A percentile compares a stretch with the other conserved stretches of the same genome.
Conservation (phyloP, 2,888 invertebrate genomes). For the Temnothorax rugatulus region DNA sequence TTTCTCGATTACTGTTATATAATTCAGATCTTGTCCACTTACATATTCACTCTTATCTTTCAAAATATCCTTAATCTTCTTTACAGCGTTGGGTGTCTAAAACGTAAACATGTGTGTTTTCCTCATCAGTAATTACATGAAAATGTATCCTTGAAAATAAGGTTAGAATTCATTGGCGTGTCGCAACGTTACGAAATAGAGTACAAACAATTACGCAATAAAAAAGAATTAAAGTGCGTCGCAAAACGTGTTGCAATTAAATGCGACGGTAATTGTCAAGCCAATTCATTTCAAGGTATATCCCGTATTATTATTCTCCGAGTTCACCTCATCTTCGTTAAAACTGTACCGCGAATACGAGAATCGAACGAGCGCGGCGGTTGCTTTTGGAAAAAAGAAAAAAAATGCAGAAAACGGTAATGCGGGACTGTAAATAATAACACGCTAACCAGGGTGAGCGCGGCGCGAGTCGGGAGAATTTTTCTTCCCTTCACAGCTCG, state of each 20-base stretch:
- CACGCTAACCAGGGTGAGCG: constrained; percentile 90
- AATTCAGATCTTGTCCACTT: constrained; percentile 82
- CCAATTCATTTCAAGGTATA: background rate
- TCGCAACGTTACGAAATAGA: constrained; percentile 26
- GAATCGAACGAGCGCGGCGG: background rate
- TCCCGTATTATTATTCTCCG: background rate
- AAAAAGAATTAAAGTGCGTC: background rate
- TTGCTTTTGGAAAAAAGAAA: background rate
- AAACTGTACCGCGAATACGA: background rate
- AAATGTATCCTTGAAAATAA: constrained; percentile 12
- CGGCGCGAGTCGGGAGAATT: constrained; percentile 93
- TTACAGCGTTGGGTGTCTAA: constrained; percentile 94
- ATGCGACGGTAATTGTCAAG: background rate
- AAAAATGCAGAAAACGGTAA: background rate
- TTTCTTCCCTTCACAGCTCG: constrained; percentile 94
- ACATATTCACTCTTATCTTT: constrained; percentile 91
- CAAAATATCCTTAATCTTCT: constrained; percentile 94
- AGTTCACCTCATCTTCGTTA: background rate
- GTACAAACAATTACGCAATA: background rate
- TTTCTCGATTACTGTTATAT: constrained; percentile 14
- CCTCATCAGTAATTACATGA: constrained; percentile 16
- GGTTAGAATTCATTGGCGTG: constrained; percentile 7
- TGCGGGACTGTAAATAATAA: background rate
- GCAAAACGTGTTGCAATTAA: background rate
- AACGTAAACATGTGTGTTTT: constrained; percentile 33